phyloP scores from a whole-genome alignment of 2,888 invertebrate species.

The Yponomeuta cagnagella region DNA sequence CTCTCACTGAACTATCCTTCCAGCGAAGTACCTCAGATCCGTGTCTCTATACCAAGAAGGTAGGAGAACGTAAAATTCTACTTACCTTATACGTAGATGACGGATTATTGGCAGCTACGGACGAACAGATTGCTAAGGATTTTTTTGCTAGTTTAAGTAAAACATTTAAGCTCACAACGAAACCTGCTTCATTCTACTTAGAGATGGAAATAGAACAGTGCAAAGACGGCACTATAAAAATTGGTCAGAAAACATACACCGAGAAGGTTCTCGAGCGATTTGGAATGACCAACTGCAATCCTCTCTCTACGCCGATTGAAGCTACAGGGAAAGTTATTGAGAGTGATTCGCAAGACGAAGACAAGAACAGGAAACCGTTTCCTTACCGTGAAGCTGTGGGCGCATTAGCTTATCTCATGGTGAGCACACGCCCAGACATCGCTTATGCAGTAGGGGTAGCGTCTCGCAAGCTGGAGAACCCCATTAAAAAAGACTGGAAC shows the following conservation, averaged over 20 bases:
- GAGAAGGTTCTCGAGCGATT: constrained; percentile 14
- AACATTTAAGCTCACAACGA: background rate
- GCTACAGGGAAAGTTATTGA: constrained; percentile 5
- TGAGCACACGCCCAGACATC: too few relatives aligned
- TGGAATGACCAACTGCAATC: constrained; percentile 13
- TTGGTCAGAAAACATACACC: constrained; percentile 13
- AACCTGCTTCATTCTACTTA: constrained; percentile 11
- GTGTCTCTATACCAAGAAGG: constrained; percentile 10
- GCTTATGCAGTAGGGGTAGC: constrained; percentile 12
- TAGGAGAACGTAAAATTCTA: constrained; percentile 6
- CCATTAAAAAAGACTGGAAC: constrained; percentile 7
- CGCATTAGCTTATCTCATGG: constrained; percentile 7
- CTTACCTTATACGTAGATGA: constrained; percentile 14
- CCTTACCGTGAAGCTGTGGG: constrained; percentile 17
- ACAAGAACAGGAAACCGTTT: constrained; percentile 1
- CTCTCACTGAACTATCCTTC: constrained; percentile 1
- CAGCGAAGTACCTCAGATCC: constrained; percentile 12
- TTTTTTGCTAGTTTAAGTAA: constrained; percentile 11
- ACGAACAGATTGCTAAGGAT: constrained; percentile 6
- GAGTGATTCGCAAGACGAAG: background rate
- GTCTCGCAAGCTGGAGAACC: constrained; percentile 15
- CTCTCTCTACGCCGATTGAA: constrained; percentile 15
- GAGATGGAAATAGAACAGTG: constrained; percentile 12
- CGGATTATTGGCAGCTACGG: constrained; percentile 15
- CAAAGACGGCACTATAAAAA: constrained; percentile 6